Evolutionary conservation across 2,113 vertebrate genomes (phyloP).

Genomic region (Hippocampus barbouri): DNA sequence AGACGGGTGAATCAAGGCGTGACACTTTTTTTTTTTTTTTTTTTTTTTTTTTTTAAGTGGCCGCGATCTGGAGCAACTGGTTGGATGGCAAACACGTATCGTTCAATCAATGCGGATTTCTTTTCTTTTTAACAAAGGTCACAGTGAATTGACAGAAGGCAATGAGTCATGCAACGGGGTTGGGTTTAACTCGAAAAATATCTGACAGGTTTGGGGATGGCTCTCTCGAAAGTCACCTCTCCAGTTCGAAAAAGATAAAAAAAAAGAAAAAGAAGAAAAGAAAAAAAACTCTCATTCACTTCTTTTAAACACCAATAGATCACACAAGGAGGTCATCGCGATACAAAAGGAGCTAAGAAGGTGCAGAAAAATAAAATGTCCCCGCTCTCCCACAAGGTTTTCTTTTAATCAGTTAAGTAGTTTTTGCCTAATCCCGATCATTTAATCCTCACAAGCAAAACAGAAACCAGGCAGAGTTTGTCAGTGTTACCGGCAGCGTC

Average conservation of each 20-base stretch:
- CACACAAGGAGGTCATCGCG: no score
- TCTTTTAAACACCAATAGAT: slow-evolving; percentile 2
- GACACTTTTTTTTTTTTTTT: slow-evolving; percentile 1
- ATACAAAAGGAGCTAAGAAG: background rate
- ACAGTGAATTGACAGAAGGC: slow-evolving; percentile 5
- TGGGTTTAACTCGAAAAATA: slow-evolving; percentile 15
- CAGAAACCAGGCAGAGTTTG: background rate
- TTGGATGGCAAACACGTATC: slow-evolving; percentile 18
- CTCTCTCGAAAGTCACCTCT: background rate
- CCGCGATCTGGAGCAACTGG: slow-evolving; percentile 32
- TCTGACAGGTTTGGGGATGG: slow-evolving; percentile 5
- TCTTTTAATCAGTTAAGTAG: background rate
- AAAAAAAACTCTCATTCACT: no score
- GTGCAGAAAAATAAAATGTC: background rate
- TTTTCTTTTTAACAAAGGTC: slow-evolving; percentile 13
- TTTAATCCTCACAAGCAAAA: background rate
- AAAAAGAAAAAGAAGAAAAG: no score
- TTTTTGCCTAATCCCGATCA: background rate
- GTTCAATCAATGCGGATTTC: slow-evolving; percentile 9
- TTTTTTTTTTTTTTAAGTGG: slow-evolving; percentile 3
- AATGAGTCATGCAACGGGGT: slow-evolving; percentile 21
- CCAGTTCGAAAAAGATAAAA: background rate
- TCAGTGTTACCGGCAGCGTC: slow-evolving; percentile 27
- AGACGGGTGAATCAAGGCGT: slow-evolving; percentile 32
- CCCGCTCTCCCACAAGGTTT: background rate